phyloP scores from a whole-genome alignment of 2,113 vertebrate genomes.

The Saguinus imperator region DNA sequence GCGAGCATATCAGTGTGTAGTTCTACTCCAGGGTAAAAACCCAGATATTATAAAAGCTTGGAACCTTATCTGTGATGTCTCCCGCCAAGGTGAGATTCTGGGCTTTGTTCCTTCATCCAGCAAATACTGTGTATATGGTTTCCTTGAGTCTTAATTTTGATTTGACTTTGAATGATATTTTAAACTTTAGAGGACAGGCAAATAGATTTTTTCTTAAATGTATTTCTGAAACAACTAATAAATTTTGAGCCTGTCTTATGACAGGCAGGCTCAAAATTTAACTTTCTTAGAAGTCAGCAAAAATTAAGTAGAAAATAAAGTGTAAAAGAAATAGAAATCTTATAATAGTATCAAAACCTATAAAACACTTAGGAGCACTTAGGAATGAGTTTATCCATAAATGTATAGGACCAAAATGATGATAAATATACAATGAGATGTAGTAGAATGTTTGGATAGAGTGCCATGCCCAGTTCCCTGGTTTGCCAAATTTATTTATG shows the following conservation, averaged over 20 bases:
- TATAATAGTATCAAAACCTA: background rate
- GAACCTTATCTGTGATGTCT: conserved; percentile 97
- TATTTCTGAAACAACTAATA: conserved; percentile 8
- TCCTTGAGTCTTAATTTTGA: background rate
- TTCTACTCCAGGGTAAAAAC: conserved; percentile 96
- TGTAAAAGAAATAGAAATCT: background rate
- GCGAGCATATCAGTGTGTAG: conserved; percentile 95
- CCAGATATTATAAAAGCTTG: conserved; percentile 94
- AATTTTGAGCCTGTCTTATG: background rate
- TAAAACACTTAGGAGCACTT: background rate
- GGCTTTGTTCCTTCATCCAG: background rate
- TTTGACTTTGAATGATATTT: background rate
- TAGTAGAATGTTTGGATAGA: background rate
- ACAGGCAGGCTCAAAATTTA: background rate
- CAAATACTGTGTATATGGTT: background rate
- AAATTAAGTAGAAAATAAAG: conserved; percentile 2
- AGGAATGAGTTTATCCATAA: background rate
- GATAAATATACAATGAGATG: background rate
- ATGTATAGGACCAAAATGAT: background rate
- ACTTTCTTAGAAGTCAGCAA: conserved; percentile 3
- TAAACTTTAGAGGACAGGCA: background rate
- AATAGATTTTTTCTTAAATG: background rate
- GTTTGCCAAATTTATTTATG: background rate
- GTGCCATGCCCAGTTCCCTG: background rate
- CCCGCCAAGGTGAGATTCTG: conserved; percentile 88